Evolutionary conservation across 2,888 invertebrate genomes (phyloP).

Genomic region (Blomia tropicalis): DNA sequence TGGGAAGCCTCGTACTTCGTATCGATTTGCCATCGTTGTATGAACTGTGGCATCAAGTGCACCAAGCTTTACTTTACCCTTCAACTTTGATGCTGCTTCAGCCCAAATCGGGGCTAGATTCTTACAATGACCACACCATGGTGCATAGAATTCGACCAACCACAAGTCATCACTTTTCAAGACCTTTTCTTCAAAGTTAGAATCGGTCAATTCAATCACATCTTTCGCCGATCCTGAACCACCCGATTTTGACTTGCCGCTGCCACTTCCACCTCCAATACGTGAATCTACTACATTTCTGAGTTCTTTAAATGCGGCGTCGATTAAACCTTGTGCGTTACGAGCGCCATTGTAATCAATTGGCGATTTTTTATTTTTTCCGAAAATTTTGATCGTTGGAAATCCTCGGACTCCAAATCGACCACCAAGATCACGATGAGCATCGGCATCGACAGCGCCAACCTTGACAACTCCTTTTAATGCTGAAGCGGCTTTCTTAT

Average conservation of each 20-base stretch:
- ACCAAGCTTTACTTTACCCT: constrained; percentile 59
- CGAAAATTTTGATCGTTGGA: constrained; percentile 87
- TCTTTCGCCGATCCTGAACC: constrained; percentile 36
- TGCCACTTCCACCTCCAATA: constrained; percentile 44
- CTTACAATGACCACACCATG: constrained; percentile 51
- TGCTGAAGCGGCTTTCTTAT: constrained; percentile 77
- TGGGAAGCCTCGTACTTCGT: constrained; percentile 76
- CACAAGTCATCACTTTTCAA: constrained; percentile 83
- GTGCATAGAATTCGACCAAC: constrained; percentile 71
- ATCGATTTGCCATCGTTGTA: constrained; percentile 53
- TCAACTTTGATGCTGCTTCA: constrained; percentile 74
- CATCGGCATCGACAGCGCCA: constrained; percentile 81
- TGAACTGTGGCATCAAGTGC: constrained; percentile 86
- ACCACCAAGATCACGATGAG: constrained; percentile 60
- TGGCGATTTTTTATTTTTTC: constrained; percentile 58
- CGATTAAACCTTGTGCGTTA: constrained; percentile 67
- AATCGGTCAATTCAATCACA: constrained; percentile 84
- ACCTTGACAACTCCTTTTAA: constrained; percentile 84
- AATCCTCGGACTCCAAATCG: constrained; percentile 74
- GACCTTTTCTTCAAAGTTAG: constrained; percentile 82
- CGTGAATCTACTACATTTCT: constrained; percentile 54
- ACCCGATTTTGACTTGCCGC: constrained; percentile 36
- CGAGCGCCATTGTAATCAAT: constrained; percentile 67
- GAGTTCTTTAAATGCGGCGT: constrained; percentile 61
- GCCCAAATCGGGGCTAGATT: constrained; percentile 77